Conservation (phyloP, 2,113 vertebrate genomes). For the Passer montanus region DNA sequence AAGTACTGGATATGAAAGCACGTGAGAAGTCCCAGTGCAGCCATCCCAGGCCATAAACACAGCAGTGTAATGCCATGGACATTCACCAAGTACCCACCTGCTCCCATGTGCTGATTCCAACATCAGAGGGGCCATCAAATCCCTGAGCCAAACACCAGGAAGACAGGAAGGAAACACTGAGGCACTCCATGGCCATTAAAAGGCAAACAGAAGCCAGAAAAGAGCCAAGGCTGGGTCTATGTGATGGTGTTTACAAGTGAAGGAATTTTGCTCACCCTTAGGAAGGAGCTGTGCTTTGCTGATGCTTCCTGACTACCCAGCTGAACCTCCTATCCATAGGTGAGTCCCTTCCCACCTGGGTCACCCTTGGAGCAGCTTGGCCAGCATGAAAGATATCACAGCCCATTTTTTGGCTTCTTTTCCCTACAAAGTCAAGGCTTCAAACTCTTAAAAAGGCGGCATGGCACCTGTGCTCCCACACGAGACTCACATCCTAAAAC, state of each 20-base stretch:
- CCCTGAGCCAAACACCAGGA: not conserved
- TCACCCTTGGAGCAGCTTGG: not conserved
- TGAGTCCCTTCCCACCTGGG: not conserved
- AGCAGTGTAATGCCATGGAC: not conserved
- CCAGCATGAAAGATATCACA: not conserved
- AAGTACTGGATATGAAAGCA: not conserved
- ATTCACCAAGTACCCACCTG: not conserved
- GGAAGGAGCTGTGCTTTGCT: not conserved
- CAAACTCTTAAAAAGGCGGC: not conserved
- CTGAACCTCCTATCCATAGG: not conserved
- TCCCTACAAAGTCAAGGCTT: not conserved
- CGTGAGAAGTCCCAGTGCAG: not conserved
- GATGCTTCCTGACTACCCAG: not conserved
- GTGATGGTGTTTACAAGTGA: not conserved
- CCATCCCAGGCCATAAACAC: not conserved
- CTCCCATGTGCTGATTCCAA: not conserved
- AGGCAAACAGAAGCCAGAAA: not conserved
- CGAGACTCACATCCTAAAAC: not conserved
- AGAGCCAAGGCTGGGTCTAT: not conserved
- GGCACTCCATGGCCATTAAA: not conserved
- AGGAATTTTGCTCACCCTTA: fast-evolving
- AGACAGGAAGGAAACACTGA: not conserved
- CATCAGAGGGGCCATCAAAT: not conserved
- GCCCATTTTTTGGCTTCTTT: not conserved
- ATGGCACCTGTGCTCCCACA: not conserved